phyloP scores from a whole-genome alignment of 2,888 invertebrate genomes.

The Acronicta alni region DNA sequence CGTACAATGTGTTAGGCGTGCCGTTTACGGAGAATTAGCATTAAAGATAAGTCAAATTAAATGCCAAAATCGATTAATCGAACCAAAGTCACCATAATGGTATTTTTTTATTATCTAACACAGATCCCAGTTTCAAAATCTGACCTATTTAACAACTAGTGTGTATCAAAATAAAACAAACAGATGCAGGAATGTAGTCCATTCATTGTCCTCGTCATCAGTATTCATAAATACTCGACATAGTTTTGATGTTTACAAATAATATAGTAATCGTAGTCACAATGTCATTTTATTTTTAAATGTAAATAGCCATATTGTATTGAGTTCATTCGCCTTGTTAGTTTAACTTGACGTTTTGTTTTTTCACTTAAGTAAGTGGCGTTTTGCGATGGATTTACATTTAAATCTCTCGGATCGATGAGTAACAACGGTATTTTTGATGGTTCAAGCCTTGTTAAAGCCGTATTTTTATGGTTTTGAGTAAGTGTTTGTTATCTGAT shows the following conservation, averaged over 20 bases:
- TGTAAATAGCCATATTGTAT: slow-evolving; percentile 74
- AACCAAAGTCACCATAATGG: too few relatives aligned
- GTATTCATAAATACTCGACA: slow-evolving; percentile 51
- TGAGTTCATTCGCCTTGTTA: slow-evolving; percentile 72
- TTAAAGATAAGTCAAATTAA: too few relatives aligned
- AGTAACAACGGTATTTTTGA: slow-evolving; percentile 36
- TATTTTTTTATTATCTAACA: slow-evolving; percentile 2
- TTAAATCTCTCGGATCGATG: slow-evolving; percentile 46
- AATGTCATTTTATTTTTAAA: slow-evolving; percentile 66
- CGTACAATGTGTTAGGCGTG: too few relatives aligned
- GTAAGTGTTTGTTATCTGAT: slow-evolving; percentile 15
- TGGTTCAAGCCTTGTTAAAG: slow-evolving; percentile 4
- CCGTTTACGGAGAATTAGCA: too few relatives aligned
- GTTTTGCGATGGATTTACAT: slow-evolving; percentile 56
- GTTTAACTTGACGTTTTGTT: slow-evolving; percentile 50
- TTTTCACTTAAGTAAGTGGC: slow-evolving; percentile 63
- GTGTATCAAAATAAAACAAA: slow-evolving; percentile 41
- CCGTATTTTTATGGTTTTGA: slow-evolving; percentile 34
- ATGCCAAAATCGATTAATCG: too few relatives aligned
- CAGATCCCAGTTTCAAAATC: neutral
- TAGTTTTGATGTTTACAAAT: slow-evolving; percentile 61
- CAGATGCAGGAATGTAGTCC: slow-evolving; percentile 31
- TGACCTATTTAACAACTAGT: slow-evolving; percentile 35
- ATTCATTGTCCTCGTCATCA: slow-evolving; percentile 44
- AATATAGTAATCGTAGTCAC: slow-evolving; percentile 60